These are phyloP conservation scores for Notarius quadriscutis DNA, from an alignment of 2,113 vertebrate species.

Conservation along the genomic window DNA sequence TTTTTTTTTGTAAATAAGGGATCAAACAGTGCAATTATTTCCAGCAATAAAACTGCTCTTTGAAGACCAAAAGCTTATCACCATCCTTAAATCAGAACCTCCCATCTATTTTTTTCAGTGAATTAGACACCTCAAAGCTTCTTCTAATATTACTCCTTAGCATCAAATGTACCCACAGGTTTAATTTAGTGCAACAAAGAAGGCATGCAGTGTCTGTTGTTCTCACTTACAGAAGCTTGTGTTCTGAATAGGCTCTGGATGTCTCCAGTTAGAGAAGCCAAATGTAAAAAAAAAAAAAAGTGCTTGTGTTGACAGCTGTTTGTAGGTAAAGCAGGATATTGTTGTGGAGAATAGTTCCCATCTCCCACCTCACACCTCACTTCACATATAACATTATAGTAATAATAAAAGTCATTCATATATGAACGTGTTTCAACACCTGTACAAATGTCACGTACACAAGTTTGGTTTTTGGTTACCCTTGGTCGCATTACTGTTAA, in stretches of 20 bases:
- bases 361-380: neutral
- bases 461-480: neutral
- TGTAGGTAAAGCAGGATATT: neutral
- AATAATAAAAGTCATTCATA: neutral
- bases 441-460: neutral
- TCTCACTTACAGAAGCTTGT: constrained; percentile 5
- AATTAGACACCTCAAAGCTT: neutral
- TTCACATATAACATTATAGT: neutral
- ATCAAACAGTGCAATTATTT: constrained; percentile 9
- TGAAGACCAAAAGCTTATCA: neutral
- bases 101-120: neutral
- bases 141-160: neutral
- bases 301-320: neutral
- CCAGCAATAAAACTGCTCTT: neutral
- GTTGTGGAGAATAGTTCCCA: too few species aligned
- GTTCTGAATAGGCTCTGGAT: neutral
- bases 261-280: neutral
- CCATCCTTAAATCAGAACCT: constrained; percentile 1
- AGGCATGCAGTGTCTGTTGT: neutral
- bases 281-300: neutral
- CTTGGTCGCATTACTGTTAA: neutral
- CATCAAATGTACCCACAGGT: neutral
- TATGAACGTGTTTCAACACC: neutral
- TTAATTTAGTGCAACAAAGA: neutral
- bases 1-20: neutral